Evolutionary conservation across 2,797 vertebrate genomes (phyloP), one percentile per base, ranked within the genome.

Genomic region (Lindbergichthys nudifrons): DNA sequence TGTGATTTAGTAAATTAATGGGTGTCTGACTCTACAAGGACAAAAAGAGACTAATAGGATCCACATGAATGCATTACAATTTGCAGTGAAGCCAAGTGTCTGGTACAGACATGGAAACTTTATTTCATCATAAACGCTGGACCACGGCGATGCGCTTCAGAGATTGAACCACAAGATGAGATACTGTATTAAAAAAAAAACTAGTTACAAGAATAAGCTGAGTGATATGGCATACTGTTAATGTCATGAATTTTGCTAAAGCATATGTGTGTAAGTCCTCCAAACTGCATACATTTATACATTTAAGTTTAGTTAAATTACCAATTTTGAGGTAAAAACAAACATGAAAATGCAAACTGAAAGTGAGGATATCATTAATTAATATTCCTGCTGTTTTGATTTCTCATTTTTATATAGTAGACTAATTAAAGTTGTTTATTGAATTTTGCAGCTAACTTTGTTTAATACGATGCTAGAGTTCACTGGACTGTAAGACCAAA

Each of bases 1-100:
- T 96, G 94, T 95, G 96, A 97, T 97, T 98, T 97, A 96, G 95
- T 96, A 97, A 99, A 98, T 98, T 96, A 98, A 96, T 96, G 96
- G 95, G 95, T 96, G 96, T 96, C 94, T 94, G 93, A 96, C 94
- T 95, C 94, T 93, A 96, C 95, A 95, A 95, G 93, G 91, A 96
- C 93, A 95, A 94, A 97, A 94, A 94, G 94, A 96, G 95, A 95
- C 94, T 96, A 95, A 97, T 96, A 96, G 91, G 90, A 92, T 92
- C 80, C 89, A 92, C 88, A 90, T 91, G 91, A 93, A 91, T 92
- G 91, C 90, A 87, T 94, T 89, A 86, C 81, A 88, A 91, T 93
- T 83, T 88, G 87, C 88, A 82, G 85, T 81, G 80, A 89, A 92
- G 91, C 88, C 86, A 89, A 90, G 87, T 91, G 87, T 91, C 87